A percentile compares a stretch with the other conserved stretches of the same genome.
Evolutionary conservation across 2,888 invertebrate genomes (phyloP).

Genomic region (Tanypteryx hageni): DNA sequence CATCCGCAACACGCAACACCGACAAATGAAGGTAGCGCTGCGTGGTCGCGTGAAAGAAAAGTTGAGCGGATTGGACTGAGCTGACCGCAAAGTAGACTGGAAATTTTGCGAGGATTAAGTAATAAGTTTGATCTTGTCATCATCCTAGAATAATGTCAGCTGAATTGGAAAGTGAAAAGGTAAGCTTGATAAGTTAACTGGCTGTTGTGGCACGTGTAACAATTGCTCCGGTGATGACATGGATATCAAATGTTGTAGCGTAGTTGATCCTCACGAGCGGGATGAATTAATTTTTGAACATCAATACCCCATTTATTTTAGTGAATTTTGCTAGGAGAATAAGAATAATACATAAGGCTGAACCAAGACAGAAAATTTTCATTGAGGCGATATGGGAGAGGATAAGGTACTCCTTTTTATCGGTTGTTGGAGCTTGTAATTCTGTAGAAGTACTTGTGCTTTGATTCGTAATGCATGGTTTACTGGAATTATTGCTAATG

Average conservation of each 20-base stretch:
- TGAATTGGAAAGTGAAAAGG: constrained; percentile 47
- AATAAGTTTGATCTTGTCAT: too few relatives aligned
- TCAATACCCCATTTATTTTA: neutral
- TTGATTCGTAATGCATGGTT: neutral
- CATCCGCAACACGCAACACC: too few relatives aligned
- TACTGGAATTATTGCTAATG: neutral
- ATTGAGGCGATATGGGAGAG: constrained; percentile 52
- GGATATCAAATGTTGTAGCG: neutral
- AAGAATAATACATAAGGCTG: neutral
- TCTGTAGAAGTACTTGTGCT: neutral
- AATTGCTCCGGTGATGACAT: neutral
- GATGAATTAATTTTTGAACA: neutral
- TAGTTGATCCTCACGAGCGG: neutral
- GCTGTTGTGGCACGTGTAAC: neutral
- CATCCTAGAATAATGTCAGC: neutral
- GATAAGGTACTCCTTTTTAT: constrained; percentile 4
- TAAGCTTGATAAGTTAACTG: neutral
- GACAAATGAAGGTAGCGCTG: too few relatives aligned
- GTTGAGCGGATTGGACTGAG: too few relatives aligned
- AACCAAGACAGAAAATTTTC: neutral
- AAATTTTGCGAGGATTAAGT: too few relatives aligned
- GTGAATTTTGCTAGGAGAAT: constrained; percentile 45
- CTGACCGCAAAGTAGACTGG: too few relatives aligned
- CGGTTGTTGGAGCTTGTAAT: neutral
- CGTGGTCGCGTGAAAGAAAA: too few relatives aligned